phyloP scores from a whole-genome alignment of 2,797 vertebrate genomes.

The Scolopax bukidnonensis region DNA sequence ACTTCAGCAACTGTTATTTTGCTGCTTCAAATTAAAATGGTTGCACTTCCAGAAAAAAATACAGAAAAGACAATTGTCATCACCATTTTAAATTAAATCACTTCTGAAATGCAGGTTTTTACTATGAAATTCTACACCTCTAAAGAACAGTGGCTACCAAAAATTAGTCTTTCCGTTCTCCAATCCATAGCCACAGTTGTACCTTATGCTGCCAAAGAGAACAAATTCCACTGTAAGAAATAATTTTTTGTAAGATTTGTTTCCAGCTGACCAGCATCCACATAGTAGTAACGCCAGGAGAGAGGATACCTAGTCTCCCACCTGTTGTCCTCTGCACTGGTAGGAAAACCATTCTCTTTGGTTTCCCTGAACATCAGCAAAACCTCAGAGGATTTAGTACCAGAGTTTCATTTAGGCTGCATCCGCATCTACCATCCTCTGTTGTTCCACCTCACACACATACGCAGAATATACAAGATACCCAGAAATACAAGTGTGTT shows the following conservation, averaged over 20 bases:
- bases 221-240: neutral
- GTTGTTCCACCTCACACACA: neutral
- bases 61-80: neutral
- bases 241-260: neutral
- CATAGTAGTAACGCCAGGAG: rapidly evolving
- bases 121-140: neutral
- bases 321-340: neutral
- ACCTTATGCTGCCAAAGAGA: neutral
- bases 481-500: neutral
- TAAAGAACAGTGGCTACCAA: neutral
- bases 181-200: neutral
- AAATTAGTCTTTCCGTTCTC: neutral
- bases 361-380: neutral
- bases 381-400: neutral
- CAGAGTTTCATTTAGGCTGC: neutral
- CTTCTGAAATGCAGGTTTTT: neutral
- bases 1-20: neutral
- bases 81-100: neutral
- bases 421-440: neutral
- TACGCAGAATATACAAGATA: neutral
- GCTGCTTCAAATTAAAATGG: neutral
- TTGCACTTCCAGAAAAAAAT: neutral
- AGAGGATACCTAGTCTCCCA: neutral
- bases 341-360: neutral
- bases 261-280: neutral